Evolutionary conservation across 2,888 invertebrate species (phyloP).

Genomic region (Antheraea assamensis): DNA sequence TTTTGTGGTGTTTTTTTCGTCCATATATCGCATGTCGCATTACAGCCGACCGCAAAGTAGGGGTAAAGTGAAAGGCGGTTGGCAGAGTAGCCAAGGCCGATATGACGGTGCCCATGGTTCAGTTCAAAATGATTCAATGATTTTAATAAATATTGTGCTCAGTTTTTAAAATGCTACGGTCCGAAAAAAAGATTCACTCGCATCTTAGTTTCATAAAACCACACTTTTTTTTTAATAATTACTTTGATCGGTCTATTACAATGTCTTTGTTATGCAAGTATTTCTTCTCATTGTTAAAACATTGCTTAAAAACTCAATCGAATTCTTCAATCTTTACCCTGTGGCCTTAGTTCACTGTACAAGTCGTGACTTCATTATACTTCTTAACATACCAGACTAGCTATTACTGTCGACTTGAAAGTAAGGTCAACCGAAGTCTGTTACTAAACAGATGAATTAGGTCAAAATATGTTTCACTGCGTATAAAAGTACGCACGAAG

Average conservation of each 20-base stretch:
- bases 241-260: background rate
- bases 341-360: slow-evolving; percentile 53
- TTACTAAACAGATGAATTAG: slow-evolving; percentile 20
- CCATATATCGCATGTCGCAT: no score
- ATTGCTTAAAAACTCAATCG: slow-evolving; percentile 3
- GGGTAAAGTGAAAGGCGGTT: no score
- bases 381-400: slow-evolving; percentile 42
- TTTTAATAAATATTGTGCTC: no score
- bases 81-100: no score
- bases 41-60: no score
- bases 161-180: no score
- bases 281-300: background rate
- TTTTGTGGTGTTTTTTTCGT: no score
- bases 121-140: no score
- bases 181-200: no score
- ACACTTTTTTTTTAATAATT: background rate
- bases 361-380: slow-evolving; percentile 65
- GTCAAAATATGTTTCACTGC: slow-evolving; percentile 9
- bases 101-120: no score
- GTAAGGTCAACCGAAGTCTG: slow-evolving; percentile 42
- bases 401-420: slow-evolving; percentile 33
- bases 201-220: no score
- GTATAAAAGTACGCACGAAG: background rate
- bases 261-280: background rate
- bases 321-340: slow-evolving; percentile 19